Evolutionary conservation across 2,888 invertebrate genomes (phyloP), one percentile per base, ranked within the genome.

Genomic region (Glyphotaelius pellucidus): DNA sequence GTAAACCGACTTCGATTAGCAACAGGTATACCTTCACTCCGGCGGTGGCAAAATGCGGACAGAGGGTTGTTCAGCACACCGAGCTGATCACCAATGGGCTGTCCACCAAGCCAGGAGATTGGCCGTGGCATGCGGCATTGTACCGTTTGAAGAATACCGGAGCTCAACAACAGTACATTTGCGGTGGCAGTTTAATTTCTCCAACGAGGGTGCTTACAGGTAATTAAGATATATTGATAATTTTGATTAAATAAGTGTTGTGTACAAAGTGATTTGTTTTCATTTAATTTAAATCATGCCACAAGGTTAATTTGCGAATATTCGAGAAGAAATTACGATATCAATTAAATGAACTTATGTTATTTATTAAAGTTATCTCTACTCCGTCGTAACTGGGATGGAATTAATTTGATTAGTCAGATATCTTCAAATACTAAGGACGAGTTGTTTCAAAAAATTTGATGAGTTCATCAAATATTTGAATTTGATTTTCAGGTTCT

Each of bases 71-170:
- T 0, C 91, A 93, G 0, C 94, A 95, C 79, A 95, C 94, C 0
- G 95, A 94, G 83, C 93, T 95, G 19, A 95, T 95, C 47, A 95
- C 95, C 0, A 94, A 94, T 79, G 95, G 95, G 0, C 92, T 93
- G 12, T 93, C 94, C 0, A 95, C 95, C 0, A 94, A 95, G 83
- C 94, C 95, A 9, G 95, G 95, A 0, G 95, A 95, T 92, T 95
- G 95, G 95, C 95, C 95, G 0, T 95, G 95, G 95, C 95, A 95
- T 93, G 94, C 94, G 0, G 95, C 95, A 0, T 91, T 95, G 35
- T 95, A 95, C 80, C 94, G 94, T 85, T 88, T 94, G 0, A 90
- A 92, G 83, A 90, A 84, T 7, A 94, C 94, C 3, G 93, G 94
- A 14, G 86, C 93, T 0, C 92, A 91, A 0, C 93, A 95, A 7